Percentiles rank a stretch among this genome's conserved stretches.
phyloP scores from a whole-genome alignment of 1,140 invertebrate genomes.

The Ladona fulva region DNA sequence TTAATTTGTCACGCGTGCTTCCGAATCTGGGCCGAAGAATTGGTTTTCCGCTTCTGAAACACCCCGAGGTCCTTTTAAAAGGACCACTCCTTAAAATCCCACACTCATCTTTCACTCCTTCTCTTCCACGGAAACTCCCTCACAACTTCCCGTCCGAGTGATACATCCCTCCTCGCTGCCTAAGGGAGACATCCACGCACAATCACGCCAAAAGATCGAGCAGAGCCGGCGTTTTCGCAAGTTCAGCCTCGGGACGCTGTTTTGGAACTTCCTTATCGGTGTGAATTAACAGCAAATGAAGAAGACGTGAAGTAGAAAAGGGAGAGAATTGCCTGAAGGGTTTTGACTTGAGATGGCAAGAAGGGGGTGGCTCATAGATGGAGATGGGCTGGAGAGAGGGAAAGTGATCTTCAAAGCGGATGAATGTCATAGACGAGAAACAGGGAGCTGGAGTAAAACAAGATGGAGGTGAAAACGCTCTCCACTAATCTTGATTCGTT shows the following conservation, averaged over 20 bases:
- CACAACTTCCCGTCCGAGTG: neutral
- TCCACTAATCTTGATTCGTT: no score
- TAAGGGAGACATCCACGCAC: no score
- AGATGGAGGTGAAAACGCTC: no score
- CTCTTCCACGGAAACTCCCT: neutral
- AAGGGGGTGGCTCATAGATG: no score
- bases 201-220: neutral
- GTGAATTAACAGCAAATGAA: neutral
- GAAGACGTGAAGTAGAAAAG: no score
- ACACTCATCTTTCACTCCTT: neutral
- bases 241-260: neutral
- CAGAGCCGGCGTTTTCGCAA: neutral
- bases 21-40: neutral
- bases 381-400: no score
- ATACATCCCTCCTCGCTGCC: neutral
- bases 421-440: no score
- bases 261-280: neutral
- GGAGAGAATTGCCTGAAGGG: no score
- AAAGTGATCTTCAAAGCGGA: no score
- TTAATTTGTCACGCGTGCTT: neutral
- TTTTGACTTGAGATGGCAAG: no score
- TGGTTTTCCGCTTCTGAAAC: neutral
- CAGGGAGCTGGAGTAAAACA: no score
- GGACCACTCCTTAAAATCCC: neutral
- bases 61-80: neutral